These are phyloP conservation scores for Drosophila kuntzei DNA, from an alignment of 2,888 invertebrate genomes.

Conservation along the genomic window DNA sequence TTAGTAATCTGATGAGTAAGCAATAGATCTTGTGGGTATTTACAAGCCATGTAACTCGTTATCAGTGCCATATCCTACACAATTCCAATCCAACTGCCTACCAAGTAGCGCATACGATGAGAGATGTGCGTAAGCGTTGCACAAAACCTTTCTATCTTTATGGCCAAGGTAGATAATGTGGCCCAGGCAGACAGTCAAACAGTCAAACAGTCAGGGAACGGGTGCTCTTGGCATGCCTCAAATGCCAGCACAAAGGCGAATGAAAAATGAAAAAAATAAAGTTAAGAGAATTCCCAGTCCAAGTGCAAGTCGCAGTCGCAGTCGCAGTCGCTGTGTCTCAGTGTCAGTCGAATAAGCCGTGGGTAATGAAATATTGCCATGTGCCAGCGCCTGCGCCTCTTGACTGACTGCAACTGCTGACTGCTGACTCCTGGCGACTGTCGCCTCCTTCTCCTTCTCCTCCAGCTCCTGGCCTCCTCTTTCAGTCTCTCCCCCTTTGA, in stretches of 20 bases:
- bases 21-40: conserved; percentile 45
- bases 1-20: conserved; percentile 18
- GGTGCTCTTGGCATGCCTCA: conserved; percentile 54
- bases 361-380: conserved; percentile 82
- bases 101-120: conserved; percentile 45
- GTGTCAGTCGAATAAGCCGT: conserved; percentile 61
- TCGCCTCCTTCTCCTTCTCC: conserved; percentile 16
- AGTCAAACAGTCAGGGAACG: conserved; percentile 13
- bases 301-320: conserved; percentile 15
- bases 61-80: conserved; percentile 40
- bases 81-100: conserved; percentile 35
- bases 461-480: conserved; percentile 1
- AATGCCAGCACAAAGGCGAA: conserved; percentile 67
- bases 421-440: conserved; percentile 30
- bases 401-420: conserved; percentile 50
- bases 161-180: conserved; percentile 43
- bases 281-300: conserved; percentile 15
- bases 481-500: background rate
- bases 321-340: conserved; percentile 44
- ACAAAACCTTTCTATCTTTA: conserved; percentile 38
- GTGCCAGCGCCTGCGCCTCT: conserved; percentile 69
- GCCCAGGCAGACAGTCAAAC: conserved; percentile 3
- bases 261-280: conserved; percentile 31
- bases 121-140: conserved; percentile 38
- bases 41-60: conserved; percentile 46